Percentiles rank a stretch among this genome's conserved stretches.
These are phyloP conservation scores for Orientallactaga sibirica DNA, from an alignment of 2,797 vertebrate genomes.

Conservation along the genomic window DNA sequence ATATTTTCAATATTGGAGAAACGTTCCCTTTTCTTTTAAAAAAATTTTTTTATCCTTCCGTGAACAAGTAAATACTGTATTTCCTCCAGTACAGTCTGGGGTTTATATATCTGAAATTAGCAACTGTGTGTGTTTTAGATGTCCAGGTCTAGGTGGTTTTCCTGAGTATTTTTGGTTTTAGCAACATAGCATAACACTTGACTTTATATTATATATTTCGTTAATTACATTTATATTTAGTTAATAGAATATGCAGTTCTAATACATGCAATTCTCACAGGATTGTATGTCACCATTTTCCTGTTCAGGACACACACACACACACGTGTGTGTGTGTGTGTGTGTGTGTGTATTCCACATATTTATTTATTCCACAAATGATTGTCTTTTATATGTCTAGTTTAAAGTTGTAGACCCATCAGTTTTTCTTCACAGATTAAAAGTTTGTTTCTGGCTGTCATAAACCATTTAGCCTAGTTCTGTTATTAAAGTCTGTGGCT, in stretches of 20 bases:
- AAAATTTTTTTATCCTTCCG: conserved; percentile 59
- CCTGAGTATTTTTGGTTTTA: conserved; percentile 8
- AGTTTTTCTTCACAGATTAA: conserved; percentile 10
- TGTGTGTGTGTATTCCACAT: too few relatives aligned
- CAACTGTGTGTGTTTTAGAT: background rate
- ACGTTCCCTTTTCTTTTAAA: background rate
- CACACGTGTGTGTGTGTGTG: background rate
- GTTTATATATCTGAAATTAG: conserved; percentile 8
- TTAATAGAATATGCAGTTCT: background rate
- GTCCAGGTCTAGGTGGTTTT: conserved; percentile 16
- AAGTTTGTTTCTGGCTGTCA: conserved; percentile 41
- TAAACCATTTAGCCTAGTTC: conserved; percentile 23
- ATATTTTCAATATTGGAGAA: conserved; percentile 30
- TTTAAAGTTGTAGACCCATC: conserved; percentile 2
- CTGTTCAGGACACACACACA: background rate
- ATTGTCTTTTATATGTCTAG: conserved; percentile 33
- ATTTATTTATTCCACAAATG: background rate
- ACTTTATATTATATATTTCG: background rate
- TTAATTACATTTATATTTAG: background rate
- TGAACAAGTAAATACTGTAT: background rate
- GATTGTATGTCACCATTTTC: conserved; percentile 10
- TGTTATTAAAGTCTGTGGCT: conserved; percentile 27
- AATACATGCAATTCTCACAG: background rate
- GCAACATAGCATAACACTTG: conserved; percentile 8
- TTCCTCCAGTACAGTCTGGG: conserved; percentile 17